A percentile compares a stretch with the other conserved stretches of the same genome.
Evolutionary conservation across 2,888 invertebrate genomes (phyloP).

Genomic region (Drosophila infuscata): DNA sequence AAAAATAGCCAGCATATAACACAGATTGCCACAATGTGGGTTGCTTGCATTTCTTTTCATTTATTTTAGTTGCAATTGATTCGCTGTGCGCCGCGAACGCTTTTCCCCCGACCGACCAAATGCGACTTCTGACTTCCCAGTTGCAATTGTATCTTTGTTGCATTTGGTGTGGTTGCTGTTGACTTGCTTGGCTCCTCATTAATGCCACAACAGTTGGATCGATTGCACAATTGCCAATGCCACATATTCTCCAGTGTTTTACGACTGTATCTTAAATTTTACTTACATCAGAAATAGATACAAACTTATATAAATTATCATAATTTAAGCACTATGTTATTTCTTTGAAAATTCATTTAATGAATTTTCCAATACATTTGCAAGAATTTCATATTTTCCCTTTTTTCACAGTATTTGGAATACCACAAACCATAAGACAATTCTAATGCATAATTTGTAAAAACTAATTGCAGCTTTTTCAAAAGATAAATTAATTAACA

Average conservation of each 20-base stretch:
- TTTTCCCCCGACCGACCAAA: slow-evolving; percentile 25
- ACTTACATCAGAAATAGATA: not conserved
- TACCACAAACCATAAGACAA: too few species aligned
- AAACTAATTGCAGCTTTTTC: not conserved
- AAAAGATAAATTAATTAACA: not conserved
- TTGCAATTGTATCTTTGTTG: slow-evolving; percentile 36
- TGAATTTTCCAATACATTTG: not conserved
- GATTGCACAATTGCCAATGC: slow-evolving; percentile 49
- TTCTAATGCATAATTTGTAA: too few species aligned
- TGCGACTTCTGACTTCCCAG: slow-evolving; percentile 29
- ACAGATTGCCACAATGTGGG: slow-evolving; percentile 43
- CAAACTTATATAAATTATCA: not conserved
- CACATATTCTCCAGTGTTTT: slow-evolving; percentile 34
- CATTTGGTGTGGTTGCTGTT: not conserved
- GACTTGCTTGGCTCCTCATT: slow-evolving; percentile 52
- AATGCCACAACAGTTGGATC: slow-evolving; percentile 51
- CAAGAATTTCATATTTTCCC: not conserved
- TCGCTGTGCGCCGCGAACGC: slow-evolving; percentile 23
- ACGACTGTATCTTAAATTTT: slow-evolving; percentile 39
- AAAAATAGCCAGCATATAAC: slow-evolving; percentile 18
- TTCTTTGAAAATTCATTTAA: not conserved
- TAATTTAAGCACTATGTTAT: not conserved
- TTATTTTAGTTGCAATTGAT: slow-evolving; percentile 68
- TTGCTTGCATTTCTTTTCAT: slow-evolving; percentile 72
- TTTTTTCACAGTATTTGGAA: too few species aligned